Conservation (phyloP, 2,113 vertebrate genomes). For the Pteropus alecto region DNA sequence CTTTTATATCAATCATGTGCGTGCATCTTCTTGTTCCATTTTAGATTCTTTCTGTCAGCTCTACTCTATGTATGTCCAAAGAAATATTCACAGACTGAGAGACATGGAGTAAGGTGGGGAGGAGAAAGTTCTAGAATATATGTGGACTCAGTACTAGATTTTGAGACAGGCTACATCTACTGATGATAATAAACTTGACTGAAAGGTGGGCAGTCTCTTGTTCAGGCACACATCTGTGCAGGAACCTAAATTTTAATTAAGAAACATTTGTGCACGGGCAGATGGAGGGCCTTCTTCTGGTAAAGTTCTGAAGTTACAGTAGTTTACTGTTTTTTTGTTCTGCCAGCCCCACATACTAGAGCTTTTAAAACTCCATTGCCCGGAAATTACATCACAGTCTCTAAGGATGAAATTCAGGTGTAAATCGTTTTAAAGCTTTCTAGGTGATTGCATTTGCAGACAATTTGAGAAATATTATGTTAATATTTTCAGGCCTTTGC, state of each 20-base stretch:
- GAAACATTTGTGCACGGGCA: background rate
- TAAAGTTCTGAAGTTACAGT: background rate
- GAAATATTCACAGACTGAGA: background rate
- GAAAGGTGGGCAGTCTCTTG: background rate
- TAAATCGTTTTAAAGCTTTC: background rate
- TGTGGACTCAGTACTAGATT: background rate
- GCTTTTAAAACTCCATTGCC: background rate
- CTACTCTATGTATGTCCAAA: background rate
- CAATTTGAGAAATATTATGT: background rate
- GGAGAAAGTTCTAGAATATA: background rate
- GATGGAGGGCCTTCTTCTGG: background rate
- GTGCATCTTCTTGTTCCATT: background rate
- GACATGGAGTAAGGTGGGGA: background rate
- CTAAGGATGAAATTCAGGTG: background rate
- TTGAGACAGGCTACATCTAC: background rate
- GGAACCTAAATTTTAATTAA: background rate
- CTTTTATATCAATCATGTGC: background rate
- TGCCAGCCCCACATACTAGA: accelerated
- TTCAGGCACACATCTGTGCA: background rate
- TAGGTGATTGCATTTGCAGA: background rate
- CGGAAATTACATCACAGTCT: background rate
- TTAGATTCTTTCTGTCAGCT: background rate
- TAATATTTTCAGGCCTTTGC: background rate
- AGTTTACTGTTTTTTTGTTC: background rate
- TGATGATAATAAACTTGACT: background rate